phyloP scores from a whole-genome alignment of 2,888 invertebrate species.

The Suillia variegata region DNA sequence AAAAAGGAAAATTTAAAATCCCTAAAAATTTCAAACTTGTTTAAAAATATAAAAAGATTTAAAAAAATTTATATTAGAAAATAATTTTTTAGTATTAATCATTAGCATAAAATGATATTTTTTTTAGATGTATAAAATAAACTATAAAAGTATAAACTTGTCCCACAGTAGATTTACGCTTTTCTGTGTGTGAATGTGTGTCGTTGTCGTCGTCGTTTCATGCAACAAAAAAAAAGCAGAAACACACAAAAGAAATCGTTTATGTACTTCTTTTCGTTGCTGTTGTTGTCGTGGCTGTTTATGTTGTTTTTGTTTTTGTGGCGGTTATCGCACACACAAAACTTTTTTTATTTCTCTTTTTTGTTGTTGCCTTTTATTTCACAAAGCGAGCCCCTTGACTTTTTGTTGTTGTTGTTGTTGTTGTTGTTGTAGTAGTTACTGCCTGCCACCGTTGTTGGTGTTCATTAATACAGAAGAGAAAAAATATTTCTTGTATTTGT shows the following conservation, averaged over 20 bases:
- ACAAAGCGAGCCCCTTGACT: slow-evolving; percentile 1
- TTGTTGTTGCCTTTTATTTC: neutral
- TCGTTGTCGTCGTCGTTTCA: neutral
- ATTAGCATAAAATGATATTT: neutral
- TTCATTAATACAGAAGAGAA: too few relatives aligned
- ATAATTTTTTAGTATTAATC: too few relatives aligned
- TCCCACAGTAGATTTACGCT: neutral
- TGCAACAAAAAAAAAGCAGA: neutral
- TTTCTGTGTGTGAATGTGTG: neutral
- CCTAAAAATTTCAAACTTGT: too few relatives aligned
- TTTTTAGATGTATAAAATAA: neutral
- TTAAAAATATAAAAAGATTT: too few relatives aligned
- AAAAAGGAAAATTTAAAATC: too few relatives aligned
- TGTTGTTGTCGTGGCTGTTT: neutral
- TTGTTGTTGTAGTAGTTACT: too few relatives aligned
- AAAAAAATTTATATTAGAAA: too few relatives aligned
- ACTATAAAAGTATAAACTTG: neutral
- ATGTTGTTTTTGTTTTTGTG: neutral
- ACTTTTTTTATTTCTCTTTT: neutral
- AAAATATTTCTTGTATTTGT: too few relatives aligned
- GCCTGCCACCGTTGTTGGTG: too few relatives aligned
- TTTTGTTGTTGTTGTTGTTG: neutral
- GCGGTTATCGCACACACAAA: neutral
- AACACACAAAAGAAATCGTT: too few relatives aligned
- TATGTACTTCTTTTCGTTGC: too few relatives aligned